Percentiles rank a stretch among this genome's conserved stretches.
These are phyloP conservation scores for Drosophila prostipennis DNA, from an alignment of 2,888 invertebrate genomes.

Conservation along the genomic window DNA sequence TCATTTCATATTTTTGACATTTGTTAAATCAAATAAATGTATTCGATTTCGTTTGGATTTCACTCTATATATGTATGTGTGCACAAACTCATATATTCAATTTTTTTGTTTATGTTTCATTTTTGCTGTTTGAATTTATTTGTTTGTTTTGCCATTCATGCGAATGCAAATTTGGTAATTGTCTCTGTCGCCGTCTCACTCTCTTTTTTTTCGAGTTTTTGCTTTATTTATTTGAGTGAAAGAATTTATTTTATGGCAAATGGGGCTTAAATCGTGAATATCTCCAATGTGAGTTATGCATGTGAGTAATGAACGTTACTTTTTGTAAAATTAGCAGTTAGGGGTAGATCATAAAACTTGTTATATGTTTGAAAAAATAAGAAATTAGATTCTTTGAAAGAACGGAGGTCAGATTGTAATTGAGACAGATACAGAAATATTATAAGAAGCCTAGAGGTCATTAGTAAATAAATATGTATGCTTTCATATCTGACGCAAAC, in stretches of 20 bases:
- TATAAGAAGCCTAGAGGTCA: neutral
- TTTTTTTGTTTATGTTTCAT: constrained; percentile 63
- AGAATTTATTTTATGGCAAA: constrained; percentile 65
- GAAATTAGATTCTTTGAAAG: no score
- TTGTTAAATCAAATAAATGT: constrained; percentile 76
- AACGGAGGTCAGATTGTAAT: no score
- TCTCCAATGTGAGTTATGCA: constrained; percentile 51
- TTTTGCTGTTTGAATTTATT: constrained; percentile 74
- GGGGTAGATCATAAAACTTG: constrained; percentile 6
- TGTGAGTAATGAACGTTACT: constrained; percentile 43
- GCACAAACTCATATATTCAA: constrained; percentile 9
- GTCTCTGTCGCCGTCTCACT: constrained; percentile 44
- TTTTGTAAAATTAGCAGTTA: constrained; percentile 2
- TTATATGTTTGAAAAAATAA: neutral
- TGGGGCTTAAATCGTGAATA: constrained; percentile 54
- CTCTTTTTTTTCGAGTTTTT: constrained; percentile 17
- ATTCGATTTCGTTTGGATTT: constrained; percentile 51
- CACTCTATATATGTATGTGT: constrained; percentile 17
- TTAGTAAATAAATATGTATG: constrained; percentile 15
- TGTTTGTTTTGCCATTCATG: constrained; percentile 72
- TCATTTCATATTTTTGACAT: constrained; percentile 71
- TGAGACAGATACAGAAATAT: no score
- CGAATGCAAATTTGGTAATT: constrained; percentile 76
- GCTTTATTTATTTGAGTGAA: constrained; percentile 64
- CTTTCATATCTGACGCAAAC: constrained; percentile 8